These are phyloP conservation scores for Acomys russatus DNA, from an alignment of 2,797 vertebrate species.

Conservation along the genomic window DNA sequence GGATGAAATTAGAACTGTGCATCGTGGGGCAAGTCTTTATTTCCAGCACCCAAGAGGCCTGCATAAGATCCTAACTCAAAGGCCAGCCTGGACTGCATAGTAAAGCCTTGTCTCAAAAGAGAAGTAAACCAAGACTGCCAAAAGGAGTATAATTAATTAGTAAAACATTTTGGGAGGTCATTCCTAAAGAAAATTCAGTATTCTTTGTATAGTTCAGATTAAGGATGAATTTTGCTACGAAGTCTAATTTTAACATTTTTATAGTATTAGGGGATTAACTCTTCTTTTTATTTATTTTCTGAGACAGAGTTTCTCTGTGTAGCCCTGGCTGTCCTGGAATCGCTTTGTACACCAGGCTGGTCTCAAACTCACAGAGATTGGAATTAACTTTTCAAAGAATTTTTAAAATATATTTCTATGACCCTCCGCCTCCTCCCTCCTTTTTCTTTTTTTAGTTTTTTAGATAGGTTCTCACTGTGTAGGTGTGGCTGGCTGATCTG, in stretches of 20 bases:
- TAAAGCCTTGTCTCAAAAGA: not conserved
- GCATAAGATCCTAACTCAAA: not conserved
- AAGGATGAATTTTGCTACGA: conserved; percentile 11
- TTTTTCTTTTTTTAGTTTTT: not conserved
- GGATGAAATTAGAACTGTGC: not conserved
- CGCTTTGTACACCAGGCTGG: too few relatives aligned
- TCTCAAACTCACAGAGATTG: too few relatives aligned
- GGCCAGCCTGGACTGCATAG: not conserved
- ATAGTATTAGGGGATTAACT: not conserved
- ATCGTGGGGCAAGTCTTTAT: not conserved
- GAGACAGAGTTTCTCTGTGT: too few relatives aligned
- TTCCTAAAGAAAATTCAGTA: conserved; percentile 63
- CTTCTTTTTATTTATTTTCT: not conserved
- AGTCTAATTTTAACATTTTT: conserved; percentile 25
- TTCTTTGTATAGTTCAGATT: conserved; percentile 47
- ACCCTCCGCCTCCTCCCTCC: not conserved
- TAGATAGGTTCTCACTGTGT: not conserved
- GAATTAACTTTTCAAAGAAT: not conserved
- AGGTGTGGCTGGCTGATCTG: not conserved
- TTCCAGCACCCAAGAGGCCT: not conserved
- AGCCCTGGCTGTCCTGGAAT: too few relatives aligned
- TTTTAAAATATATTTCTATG: not conserved
- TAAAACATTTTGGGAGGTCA: not conserved
- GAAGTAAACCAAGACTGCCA: not conserved
- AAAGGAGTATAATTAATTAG: not conserved